Evolutionary conservation across 1,140 invertebrate species (phyloP), one percentile per base, ranked within the genome.

Genomic region (Nylanderia fulva): DNA sequence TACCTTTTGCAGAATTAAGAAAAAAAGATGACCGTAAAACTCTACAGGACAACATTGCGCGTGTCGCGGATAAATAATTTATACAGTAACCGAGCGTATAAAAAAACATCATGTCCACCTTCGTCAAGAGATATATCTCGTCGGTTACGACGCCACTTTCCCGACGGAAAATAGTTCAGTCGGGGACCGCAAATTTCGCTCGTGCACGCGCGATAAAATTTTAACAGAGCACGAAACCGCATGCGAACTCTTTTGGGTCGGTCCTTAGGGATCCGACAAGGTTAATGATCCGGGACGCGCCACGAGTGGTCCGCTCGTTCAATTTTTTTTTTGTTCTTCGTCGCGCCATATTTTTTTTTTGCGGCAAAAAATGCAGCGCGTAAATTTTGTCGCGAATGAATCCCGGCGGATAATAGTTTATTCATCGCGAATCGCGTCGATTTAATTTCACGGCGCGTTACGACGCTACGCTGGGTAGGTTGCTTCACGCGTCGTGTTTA

Each of bases 361-460:
- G n/a, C n/a, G n/a, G n/a, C n/a, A n/a, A 58, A 82, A 82, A 82
- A 82, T n/a, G 36, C 66, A 27, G 13, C 33, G 72, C 72, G 83
- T 85, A 79, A 79, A 75, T 85, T 79, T 56, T 48, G 74, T 24
- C 60, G 85, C 64, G 64, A 71, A 56, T 79, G 83, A 72, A 87
- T 88, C 86, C 87, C 39, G 21, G 54, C 29, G 66, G 84, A 42
- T 69, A 86, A 90, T 90, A 89, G 85, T 90, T 90, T 90, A 88
- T 90, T 86, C 88, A 86, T 86, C 79, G 86, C 61, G 88, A 88
- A 88, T 90, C 86, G 74, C 80, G 60, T 74, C 69, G 84, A 90
- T 90, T 90, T 90, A 88, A 90, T 90, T 90, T 90, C 85, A 90
- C 88, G 84, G 64, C 45, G 72, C 71, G 89, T 90, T 90, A 86